phyloP scores from a whole-genome alignment of 2,113 vertebrate species.

The Salvelinus sp. region DNA sequence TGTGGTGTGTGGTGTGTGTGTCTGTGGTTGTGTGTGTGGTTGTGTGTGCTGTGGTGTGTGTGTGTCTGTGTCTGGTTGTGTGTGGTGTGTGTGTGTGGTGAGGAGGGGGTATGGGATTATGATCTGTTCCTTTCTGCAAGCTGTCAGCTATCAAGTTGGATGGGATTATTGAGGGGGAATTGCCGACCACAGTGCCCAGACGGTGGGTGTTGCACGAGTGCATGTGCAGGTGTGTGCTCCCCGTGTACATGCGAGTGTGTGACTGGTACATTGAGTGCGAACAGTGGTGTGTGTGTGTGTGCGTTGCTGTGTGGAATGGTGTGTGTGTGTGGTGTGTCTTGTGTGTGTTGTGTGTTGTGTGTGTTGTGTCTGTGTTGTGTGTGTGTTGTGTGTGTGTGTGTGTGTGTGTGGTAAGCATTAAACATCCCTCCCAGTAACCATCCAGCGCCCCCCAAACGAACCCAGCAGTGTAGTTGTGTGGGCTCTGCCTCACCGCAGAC shows the following conservation, averaged over 20 bases:
- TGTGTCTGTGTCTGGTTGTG: constrained; percentile 25
- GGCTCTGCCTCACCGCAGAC: too few species aligned
- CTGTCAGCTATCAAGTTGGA: constrained; percentile 45
- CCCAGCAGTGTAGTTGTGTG: too few species aligned
- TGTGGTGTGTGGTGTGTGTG: constrained; percentile 9
- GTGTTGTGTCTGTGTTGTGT: constrained; percentile 6
- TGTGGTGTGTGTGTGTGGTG: constrained; percentile 8
- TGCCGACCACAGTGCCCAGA: constrained; percentile 20
- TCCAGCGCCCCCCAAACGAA: too few species aligned
- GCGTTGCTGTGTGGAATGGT: too few species aligned
- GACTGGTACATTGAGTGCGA: too few species aligned
- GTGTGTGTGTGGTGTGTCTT: constrained; percentile 9
- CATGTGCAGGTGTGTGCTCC: constrained; percentile 17
- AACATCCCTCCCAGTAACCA: too few species aligned
- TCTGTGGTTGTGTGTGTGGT: too few species aligned
- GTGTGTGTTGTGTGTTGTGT: background rate
- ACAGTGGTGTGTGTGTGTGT: background rate
- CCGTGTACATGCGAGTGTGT: background rate
- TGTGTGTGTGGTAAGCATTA: background rate
- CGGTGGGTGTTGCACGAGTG: constrained; percentile 7
- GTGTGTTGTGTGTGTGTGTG: background rate
- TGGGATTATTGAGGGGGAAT: constrained; percentile 35
- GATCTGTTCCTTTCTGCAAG: constrained; percentile 43
- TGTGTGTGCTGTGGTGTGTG: constrained; percentile 21
- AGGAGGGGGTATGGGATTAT: constrained; percentile 5